Conservation (phyloP, 1,140 invertebrate species). For the Fopius arisanus region DNA sequence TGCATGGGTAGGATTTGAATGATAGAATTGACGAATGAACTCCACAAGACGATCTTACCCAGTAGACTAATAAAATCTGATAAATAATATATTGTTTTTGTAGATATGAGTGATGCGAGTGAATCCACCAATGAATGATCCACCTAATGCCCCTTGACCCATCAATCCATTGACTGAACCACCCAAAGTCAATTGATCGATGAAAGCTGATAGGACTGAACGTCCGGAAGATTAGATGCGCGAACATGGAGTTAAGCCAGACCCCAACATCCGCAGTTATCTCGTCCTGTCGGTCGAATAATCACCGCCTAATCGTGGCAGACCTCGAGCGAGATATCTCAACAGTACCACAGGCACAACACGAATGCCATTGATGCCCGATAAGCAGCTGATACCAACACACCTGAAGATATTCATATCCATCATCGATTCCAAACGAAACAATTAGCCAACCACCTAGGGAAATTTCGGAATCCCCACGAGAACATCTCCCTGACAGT, state of each 20-base stretch:
- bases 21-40: too few species aligned
- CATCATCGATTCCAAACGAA: not conserved
- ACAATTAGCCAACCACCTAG: not conserved
- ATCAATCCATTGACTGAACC: conserved; percentile 54
- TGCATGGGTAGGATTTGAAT: too few species aligned
- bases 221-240: conserved; percentile 23
- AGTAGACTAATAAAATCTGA: too few species aligned
- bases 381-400: too few species aligned
- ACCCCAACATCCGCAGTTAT: conserved; percentile 29
- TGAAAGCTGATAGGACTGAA: conserved; percentile 8
- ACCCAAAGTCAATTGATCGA: conserved; percentile 27
- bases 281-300: conserved; percentile 38
- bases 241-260: conserved; percentile 31
- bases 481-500: not conserved
- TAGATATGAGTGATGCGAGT: too few species aligned
- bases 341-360: not conserved
- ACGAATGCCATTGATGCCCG: not conserved
- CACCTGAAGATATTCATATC: too few species aligned
- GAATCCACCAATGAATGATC: too few species aligned
- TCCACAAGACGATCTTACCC: too few species aligned
- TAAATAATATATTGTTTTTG: too few species aligned
- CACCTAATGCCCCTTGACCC: too few species aligned
- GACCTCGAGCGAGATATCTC: conserved; percentile 11
- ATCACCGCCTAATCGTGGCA: conserved; percentile 43
- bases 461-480: not conserved